Evolutionary conservation across 2,888 invertebrate species (phyloP).

Genomic region (Ischnura elegans): DNA sequence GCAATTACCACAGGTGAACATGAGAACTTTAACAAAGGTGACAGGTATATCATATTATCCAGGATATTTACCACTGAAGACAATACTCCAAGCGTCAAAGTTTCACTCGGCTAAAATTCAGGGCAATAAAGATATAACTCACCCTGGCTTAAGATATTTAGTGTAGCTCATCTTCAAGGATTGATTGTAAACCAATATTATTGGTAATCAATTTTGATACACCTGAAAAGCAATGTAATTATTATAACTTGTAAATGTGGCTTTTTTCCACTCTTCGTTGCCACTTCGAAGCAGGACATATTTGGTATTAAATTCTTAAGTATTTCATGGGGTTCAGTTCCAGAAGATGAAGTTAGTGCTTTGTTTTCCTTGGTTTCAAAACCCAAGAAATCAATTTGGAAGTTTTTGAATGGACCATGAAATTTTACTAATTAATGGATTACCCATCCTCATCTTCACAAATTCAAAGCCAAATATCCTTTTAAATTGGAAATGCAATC

Average conservation of each 20-base stretch:
- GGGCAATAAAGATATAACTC: conserved; percentile 3
- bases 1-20: background rate
- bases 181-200: conserved; percentile 49
- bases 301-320: background rate
- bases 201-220: conserved; percentile 14
- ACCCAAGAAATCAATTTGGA: background rate
- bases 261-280: background rate
- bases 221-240: conserved; percentile 51
- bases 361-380: background rate
- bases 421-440: background rate
- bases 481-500: no score
- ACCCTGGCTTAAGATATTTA: conserved; percentile 61
- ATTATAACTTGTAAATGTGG: conserved; percentile 21
- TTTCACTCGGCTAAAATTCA: background rate
- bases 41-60: background rate
- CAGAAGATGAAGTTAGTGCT: background rate
- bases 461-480: no score
- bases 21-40: background rate
- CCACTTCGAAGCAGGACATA: background rate
- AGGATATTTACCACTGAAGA: background rate
- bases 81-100: background rate
- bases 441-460: background rate
- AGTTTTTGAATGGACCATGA: background rate
- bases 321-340: background rate
- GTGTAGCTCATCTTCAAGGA: conserved; percentile 56